These are phyloP conservation scores for Halichondria panicea DNA, from an alignment of 37 sponge, comb jelly and placozoan species.

Conservation along the genomic window DNA sequence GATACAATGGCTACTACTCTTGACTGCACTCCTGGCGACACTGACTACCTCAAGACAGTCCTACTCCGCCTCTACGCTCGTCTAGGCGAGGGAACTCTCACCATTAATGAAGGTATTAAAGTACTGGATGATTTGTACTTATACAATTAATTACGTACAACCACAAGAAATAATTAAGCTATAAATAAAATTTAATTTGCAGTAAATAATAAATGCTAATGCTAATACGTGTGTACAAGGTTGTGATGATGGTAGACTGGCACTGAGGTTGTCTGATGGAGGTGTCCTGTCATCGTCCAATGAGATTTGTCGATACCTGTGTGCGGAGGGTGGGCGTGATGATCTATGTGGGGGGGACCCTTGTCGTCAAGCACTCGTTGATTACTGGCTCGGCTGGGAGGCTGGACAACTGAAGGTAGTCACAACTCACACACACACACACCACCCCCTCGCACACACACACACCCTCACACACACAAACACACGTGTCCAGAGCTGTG, in stretches of 20 bases:
- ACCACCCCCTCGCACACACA: not conserved
- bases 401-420: slow-evolving; percentile 42
- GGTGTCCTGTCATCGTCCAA: slow-evolving; percentile 36
- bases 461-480: not conserved
- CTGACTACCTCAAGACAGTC: slow-evolving; percentile 41
- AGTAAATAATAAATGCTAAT: too few relatives aligned
- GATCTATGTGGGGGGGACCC: not conserved
- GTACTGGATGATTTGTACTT: too few relatives aligned
- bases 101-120: too few relatives aligned
- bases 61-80: too few relatives aligned
- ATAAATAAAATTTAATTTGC: too few relatives aligned
- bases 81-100: too few relatives aligned
- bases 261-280: slow-evolving; percentile 19
- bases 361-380: slow-evolving; percentile 23
- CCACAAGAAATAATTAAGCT: too few relatives aligned
- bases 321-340: slow-evolving; percentile 14
- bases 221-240: not conserved
- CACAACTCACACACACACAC: not conserved
- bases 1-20: slow-evolving; percentile 17
- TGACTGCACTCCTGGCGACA: slow-evolving; percentile 31
- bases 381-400: slow-evolving; percentile 74
- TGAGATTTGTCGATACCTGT: slow-evolving; percentile 68
- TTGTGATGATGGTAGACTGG: not conserved
- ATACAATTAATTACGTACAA: too few relatives aligned
- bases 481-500: slow-evolving; percentile 7